phyloP scores from a whole-genome alignment of 2,113 vertebrate genomes.

The Sceloporus undulatus region DNA sequence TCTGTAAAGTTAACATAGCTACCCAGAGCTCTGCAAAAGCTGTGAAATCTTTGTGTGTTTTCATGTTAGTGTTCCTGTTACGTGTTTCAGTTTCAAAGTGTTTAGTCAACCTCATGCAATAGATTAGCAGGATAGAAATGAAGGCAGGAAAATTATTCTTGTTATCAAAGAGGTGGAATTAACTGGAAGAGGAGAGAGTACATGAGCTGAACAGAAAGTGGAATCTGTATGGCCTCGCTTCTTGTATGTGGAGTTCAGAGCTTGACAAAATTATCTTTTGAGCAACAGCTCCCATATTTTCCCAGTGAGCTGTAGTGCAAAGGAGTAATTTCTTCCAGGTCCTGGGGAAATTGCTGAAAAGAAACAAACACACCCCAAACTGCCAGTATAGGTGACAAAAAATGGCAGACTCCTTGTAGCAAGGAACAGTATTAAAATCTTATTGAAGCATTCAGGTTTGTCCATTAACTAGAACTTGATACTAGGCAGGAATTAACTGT shows the following conservation, averaged over 20 bases:
- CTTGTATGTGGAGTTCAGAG: neutral
- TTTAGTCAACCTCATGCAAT: neutral
- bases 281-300: no score
- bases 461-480: neutral
- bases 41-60: neutral
- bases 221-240: neutral
- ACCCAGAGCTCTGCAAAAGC: neutral
- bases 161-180: neutral
- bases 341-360: no score
- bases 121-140: neutral
- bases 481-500: neutral
- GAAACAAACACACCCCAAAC: no score
- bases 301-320: no score
- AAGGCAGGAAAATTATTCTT: neutral
- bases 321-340: no score
- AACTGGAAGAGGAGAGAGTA: neutral
- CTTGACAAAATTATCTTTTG: no score
- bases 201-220: neutral
- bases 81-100: neutral
- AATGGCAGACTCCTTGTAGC: neutral
- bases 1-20: neutral
- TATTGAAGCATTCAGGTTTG: neutral
- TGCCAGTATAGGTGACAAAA: neutral
- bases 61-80: neutral
- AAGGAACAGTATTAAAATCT: neutral